Percentiles rank a stretch among this genome's conserved stretches.
phyloP scores from a whole-genome alignment of 2,113 vertebrate species.

The Alectura lathami region DNA sequence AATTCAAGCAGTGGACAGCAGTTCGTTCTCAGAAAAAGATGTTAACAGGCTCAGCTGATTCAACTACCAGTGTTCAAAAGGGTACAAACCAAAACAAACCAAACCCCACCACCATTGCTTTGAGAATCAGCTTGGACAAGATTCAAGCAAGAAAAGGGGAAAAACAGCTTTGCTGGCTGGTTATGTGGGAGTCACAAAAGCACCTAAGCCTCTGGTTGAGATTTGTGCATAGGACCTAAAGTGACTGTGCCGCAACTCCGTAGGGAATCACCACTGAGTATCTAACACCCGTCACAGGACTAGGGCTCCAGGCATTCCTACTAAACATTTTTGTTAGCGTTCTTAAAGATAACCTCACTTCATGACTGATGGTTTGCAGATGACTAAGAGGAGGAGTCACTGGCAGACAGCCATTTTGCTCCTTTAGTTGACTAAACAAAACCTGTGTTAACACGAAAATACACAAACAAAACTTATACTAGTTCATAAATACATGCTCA shows the following conservation, averaged over 20 bases:
- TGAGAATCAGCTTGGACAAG: not conserved
- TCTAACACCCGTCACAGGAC: fast-evolving
- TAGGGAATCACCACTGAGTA: not conserved
- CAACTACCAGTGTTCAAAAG: not conserved
- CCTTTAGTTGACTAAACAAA: not conserved
- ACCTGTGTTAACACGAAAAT: not conserved
- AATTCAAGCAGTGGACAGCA: not conserved
- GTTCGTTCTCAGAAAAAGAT: not conserved
- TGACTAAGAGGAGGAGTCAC: not conserved
- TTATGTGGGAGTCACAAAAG: not conserved
- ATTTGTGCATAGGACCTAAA: not conserved
- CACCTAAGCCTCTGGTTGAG: not conserved
- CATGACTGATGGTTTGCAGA: not conserved
- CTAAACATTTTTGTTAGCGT: not conserved
- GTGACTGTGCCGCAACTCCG: fast-evolving
- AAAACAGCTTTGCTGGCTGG: not conserved
- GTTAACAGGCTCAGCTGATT: not conserved
- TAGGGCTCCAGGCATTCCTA: not conserved
- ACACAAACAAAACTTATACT: not conserved
- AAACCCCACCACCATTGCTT: not conserved
- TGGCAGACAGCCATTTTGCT: not conserved
- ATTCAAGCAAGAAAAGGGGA: not conserved
- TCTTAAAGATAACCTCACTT: not conserved
- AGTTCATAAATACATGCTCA: not conserved
- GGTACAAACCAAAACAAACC: not conserved